Evolutionary conservation across 1,140 invertebrate genomes (phyloP).

Genomic region (Coenobita brevimanus): DNA sequence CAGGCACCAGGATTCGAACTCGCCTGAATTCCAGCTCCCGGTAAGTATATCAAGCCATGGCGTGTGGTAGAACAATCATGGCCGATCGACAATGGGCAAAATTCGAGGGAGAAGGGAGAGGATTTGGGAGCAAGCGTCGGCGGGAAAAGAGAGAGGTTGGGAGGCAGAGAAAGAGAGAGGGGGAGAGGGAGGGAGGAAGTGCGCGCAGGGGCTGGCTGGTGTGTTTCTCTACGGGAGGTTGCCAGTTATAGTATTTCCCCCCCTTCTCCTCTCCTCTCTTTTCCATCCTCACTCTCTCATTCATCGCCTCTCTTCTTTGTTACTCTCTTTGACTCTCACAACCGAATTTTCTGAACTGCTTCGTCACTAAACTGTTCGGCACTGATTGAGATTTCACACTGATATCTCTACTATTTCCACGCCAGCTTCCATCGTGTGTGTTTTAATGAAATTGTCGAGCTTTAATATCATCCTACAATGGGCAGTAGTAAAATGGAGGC

Average conservation of each 20-base stretch:
- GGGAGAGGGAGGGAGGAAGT: constrained; percentile 11
- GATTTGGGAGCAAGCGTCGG: background rate
- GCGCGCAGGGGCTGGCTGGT: constrained; percentile 11
- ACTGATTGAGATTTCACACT: no score
- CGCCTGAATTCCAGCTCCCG: background rate
- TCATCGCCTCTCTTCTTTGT: background rate
- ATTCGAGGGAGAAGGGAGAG: background rate
- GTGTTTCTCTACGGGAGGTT: constrained; percentile 3
- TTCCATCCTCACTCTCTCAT: background rate
- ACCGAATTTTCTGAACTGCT: background rate
- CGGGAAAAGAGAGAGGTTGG: background rate
- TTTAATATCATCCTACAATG: no score
- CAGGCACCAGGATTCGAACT: no score
- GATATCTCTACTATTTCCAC: no score
- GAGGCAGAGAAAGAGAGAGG: background rate
- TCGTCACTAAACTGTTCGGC: background rate
- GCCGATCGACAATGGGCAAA: no score
- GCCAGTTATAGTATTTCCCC: background rate
- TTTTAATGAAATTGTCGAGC: no score
- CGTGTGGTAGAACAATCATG: background rate
- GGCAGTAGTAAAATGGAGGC: no score
- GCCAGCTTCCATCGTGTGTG: no score
- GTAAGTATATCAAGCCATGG: constrained; percentile 21
- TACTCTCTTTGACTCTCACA: background rate
- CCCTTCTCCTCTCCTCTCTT: background rate